Conservation (phyloP, 2,797 vertebrate genomes). For the Chelonia mydas region DNA sequence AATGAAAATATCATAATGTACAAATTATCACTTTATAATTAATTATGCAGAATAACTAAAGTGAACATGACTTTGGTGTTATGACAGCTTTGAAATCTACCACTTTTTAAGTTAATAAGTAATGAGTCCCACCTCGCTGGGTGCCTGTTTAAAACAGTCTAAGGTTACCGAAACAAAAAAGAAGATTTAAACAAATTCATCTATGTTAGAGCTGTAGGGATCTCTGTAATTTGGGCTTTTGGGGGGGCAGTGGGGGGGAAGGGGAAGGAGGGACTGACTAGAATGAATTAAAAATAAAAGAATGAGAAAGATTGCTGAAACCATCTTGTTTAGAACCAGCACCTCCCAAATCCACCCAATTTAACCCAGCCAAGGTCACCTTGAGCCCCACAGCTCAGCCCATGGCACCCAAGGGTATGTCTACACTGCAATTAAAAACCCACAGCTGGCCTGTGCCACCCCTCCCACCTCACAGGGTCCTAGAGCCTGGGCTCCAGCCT, state of each 20-base stretch:
- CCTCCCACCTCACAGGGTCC: not conserved
- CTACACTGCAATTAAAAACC: not conserved
- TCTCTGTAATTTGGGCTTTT: not conserved
- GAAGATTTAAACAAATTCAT: not conserved
- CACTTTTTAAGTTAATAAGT: conserved; percentile 75
- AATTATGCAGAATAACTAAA: conserved; percentile 83
- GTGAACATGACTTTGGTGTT: conserved; percentile 78
- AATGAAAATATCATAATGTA: conserved; percentile 80
- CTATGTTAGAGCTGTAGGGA: not conserved
- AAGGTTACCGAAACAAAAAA: conserved; percentile 59
- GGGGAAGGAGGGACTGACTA: not conserved
- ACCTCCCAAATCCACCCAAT: not conserved
- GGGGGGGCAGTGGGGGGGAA: not conserved
- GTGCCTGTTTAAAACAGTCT: conserved; percentile 57
- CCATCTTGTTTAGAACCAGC: not conserved
- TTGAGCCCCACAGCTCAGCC: not conserved
- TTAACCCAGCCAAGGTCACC: not conserved
- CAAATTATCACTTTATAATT: conserved; percentile 85
- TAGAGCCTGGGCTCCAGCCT: not conserved
- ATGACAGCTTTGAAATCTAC: conserved; percentile 80
- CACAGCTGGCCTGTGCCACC: too few relatives aligned
- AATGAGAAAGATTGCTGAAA: not conserved
- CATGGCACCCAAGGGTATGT: not conserved
- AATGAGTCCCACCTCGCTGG: conserved; percentile 59
- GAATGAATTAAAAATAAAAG: not conserved